Conservation (phyloP, 2,797 vertebrate genomes). For the Telmatherina bonti region DNA sequence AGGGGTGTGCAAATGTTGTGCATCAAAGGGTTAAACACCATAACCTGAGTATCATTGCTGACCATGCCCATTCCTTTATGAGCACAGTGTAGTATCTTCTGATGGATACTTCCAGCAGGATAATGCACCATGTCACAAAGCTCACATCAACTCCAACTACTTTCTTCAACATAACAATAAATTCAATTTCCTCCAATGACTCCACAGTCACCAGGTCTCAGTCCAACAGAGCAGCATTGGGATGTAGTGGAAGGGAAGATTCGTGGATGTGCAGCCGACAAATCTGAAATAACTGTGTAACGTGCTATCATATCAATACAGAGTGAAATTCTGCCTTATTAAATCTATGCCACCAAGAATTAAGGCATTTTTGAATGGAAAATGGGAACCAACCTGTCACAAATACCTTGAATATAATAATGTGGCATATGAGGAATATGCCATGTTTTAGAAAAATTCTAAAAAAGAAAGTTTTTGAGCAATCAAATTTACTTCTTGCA, state of each 20-base stretch:
- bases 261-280: conserved; percentile 61
- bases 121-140: conserved; percentile 2
- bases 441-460: background rate
- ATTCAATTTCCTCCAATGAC: background rate
- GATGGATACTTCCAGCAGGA: conserved; percentile 51
- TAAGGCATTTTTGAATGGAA: background rate
- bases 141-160: background rate
- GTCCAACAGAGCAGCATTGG: too few relatives aligned
- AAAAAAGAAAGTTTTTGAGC: background rate
- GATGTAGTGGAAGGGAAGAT: conserved; percentile 24
- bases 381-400: background rate
- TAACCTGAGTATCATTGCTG: background rate
- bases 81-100: conserved; percentile 25
- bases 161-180: background rate
- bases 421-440: too few relatives aligned
- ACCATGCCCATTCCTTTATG: background rate
- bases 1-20: too few relatives aligned
- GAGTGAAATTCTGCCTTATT: too few relatives aligned
- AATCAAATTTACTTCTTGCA: background rate
- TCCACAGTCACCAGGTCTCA: background rate
- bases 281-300: conserved; percentile 24
- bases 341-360: background rate
- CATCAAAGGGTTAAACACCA: background rate
- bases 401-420: too few relatives aligned
- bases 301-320: background rate